phyloP scores from a whole-genome alignment of 1,140 invertebrate species.

The Orussus abietinus region DNA sequence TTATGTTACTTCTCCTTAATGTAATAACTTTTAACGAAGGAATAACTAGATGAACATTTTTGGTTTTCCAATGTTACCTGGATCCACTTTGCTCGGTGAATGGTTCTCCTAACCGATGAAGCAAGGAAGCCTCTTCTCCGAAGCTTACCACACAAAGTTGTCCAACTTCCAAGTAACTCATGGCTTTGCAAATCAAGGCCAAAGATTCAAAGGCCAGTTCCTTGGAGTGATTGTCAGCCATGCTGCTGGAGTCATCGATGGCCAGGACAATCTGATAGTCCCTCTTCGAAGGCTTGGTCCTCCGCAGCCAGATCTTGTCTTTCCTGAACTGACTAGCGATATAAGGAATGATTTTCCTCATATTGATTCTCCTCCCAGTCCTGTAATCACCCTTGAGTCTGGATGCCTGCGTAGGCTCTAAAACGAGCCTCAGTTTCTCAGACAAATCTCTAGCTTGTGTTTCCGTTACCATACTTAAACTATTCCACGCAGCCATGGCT shows the following conservation, averaged over 20 bases:
- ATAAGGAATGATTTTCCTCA: slow-evolving; percentile 97
- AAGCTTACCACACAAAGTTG: slow-evolving; percentile 89
- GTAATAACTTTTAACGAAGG: too few relatives aligned
- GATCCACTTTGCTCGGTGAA: slow-evolving; percentile 81
- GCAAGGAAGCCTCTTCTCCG: slow-evolving; percentile 78
- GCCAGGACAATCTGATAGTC: slow-evolving; percentile 97
- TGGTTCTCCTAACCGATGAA: slow-evolving; percentile 82
- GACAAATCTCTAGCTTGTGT: slow-evolving; percentile 82
- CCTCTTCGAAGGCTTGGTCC: slow-evolving; percentile 92
- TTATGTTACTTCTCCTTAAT: too few relatives aligned
- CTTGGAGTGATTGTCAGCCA: slow-evolving; percentile 86
- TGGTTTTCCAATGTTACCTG: too few relatives aligned
- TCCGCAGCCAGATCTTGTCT: slow-evolving; percentile 96
- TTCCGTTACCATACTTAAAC: slow-evolving; percentile 60
- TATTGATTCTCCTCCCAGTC: slow-evolving; percentile 95
- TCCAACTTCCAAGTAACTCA: slow-evolving; percentile 91
- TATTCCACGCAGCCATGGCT: slow-evolving; percentile 56
- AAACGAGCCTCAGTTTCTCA: slow-evolving; percentile 86
- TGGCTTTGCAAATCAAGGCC: slow-evolving; percentile 85
- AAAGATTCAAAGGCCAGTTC: slow-evolving; percentile 92
- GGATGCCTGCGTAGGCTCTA: slow-evolving; percentile 92
- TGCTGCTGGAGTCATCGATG: slow-evolving; percentile 94
- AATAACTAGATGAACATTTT: too few relatives aligned
- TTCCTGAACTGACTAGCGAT: slow-evolving; percentile 98
- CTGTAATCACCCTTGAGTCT: slow-evolving; percentile 92